Evolutionary conservation across 1,140 invertebrate genomes (phyloP).

Genomic region (Caenorhabditis elegans): DNA sequence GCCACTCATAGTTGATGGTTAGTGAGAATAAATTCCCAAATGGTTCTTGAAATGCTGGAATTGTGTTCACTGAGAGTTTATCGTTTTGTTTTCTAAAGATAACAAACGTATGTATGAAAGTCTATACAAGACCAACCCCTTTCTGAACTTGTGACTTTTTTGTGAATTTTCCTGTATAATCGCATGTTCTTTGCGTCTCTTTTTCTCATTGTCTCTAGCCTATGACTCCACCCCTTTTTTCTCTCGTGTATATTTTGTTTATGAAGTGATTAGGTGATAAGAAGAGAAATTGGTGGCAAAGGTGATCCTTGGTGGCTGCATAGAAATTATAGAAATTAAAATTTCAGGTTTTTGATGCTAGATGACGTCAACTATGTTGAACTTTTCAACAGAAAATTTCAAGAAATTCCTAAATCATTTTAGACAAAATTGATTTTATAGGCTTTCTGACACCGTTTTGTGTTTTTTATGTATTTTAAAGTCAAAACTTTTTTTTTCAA

Average conservation of each 20-base stretch:
- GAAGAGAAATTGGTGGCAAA: neutral
- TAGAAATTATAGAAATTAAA: neutral
- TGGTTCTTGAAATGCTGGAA: neutral
- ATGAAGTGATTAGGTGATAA: neutral
- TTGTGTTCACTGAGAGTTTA: conserved; percentile 15
- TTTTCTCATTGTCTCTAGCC: neutral
- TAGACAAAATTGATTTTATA: no score
- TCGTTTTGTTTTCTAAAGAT: conserved; percentile 24
- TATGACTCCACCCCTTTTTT: neutral
- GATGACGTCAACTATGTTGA: neutral
- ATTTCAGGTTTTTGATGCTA: neutral
- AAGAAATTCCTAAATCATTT: no score
- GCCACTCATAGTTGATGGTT: neutral
- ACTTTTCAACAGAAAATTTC: no score
- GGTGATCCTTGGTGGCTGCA: neutral
- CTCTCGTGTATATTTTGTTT: neutral
- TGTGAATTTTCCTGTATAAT: neutral
- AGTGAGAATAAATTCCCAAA: neutral
- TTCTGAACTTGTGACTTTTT: conserved; percentile 3
- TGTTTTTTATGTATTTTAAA: no score
- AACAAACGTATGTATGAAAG: neutral
- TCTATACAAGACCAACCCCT: neutral
- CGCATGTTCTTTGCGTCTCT: neutral
- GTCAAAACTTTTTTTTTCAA: no score
- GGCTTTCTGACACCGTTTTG: no score